Percentiles rank a stretch among this genome's conserved stretches.
phyloP scores from a whole-genome alignment of 2,888 invertebrate genomes.

The Pocota personata region DNA sequence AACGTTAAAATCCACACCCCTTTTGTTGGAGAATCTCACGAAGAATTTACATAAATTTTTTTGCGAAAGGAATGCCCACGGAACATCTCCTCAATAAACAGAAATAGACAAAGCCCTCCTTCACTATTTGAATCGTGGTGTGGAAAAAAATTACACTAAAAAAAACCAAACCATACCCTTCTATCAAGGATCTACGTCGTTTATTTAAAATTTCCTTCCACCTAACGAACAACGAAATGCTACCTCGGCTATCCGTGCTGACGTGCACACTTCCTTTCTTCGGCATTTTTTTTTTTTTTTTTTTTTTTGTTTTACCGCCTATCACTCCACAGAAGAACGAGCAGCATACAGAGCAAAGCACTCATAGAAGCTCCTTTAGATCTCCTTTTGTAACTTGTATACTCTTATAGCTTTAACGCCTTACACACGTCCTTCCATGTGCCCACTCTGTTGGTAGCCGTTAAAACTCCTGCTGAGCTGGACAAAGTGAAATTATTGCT shows the following conservation, averaged over 20 bases:
- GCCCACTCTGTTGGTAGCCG: conserved; percentile 36
- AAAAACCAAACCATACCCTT: conserved; percentile 30
- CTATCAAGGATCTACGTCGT: conserved; percentile 69
- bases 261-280: conserved; percentile 57
- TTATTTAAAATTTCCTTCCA: conserved; percentile 72
- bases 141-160: not conserved
- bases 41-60: not conserved
- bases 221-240: conserved; percentile 64
- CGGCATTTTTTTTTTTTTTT: not conserved
- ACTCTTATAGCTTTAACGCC: conserved; percentile 50
- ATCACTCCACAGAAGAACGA: conserved; percentile 41
- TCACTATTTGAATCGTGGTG: conserved; percentile 16
- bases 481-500: conserved; percentile 73
- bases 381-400: conserved; percentile 15
- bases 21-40: not conserved
- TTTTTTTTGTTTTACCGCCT: conserved; percentile 39
- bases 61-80: conserved; percentile 23
- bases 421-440: conserved; percentile 41
- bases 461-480: conserved; percentile 70
- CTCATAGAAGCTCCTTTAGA: conserved; percentile 44
- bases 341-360: conserved; percentile 17
- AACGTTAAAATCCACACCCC: not conserved
- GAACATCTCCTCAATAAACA: conserved; percentile 47
- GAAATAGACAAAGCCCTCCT: conserved; percentile 38
- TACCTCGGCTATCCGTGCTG: conserved; percentile 63